Evolutionary conservation across 2,113 vertebrate species (phyloP).

Genomic region (Menura novaehollandiae): DNA sequence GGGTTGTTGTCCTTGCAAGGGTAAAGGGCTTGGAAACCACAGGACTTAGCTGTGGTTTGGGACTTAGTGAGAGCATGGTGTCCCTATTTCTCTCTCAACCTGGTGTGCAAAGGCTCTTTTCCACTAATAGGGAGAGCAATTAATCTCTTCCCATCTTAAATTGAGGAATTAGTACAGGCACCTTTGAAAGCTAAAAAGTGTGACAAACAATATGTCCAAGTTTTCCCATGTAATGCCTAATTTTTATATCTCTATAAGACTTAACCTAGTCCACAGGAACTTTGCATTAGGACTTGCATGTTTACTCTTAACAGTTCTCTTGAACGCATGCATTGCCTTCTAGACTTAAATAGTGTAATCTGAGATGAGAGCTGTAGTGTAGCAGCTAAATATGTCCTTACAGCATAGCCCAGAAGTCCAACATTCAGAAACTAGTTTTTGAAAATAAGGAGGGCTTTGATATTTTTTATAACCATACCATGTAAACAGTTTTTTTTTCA

Average conservation of each 20-base stretch:
- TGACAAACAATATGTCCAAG: background rate
- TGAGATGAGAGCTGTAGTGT: background rate
- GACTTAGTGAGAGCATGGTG: background rate
- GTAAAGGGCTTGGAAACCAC: background rate
- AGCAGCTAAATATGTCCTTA: constrained; percentile 3
- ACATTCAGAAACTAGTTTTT: background rate
- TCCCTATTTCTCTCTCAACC: background rate
- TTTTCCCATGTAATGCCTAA: background rate
- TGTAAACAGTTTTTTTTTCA: background rate
- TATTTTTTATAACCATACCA: background rate
- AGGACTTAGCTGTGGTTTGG: background rate
- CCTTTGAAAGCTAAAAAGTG: background rate
- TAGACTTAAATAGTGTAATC: constrained; percentile 28
- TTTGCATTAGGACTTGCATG: background rate
- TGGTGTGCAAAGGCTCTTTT: background rate
- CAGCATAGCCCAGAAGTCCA: background rate
- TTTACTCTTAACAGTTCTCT: background rate
- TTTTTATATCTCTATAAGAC: background rate
- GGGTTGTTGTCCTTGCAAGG: background rate
- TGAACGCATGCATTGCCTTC: background rate
- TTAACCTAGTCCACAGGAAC: background rate
- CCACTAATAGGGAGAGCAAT: background rate
- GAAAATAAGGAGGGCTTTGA: background rate
- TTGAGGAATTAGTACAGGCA: background rate
- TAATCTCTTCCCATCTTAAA: background rate